Percentiles rank a stretch among this genome's conserved stretches.
These are phyloP conservation scores for Drosophila miranda DNA, from an alignment of 1,140 invertebrate genomes.

Conservation along the genomic window DNA sequence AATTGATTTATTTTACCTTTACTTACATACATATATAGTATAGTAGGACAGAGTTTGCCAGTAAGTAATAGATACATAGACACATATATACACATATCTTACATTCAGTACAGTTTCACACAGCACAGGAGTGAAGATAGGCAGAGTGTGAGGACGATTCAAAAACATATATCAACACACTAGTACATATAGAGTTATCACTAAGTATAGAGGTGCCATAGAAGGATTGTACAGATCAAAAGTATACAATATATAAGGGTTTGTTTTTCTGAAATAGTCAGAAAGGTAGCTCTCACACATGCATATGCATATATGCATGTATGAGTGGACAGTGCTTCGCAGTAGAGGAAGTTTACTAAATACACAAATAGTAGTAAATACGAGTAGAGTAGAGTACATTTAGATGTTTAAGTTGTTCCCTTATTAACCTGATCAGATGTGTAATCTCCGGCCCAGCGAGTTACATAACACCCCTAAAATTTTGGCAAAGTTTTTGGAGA, in stretches of 20 bases:
- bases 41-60: conserved; percentile 27
- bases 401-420: conserved; percentile 61
- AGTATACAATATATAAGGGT: conserved; percentile 26
- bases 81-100: conserved; percentile 13
- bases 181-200: conserved; percentile 3
- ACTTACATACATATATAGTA: conserved; percentile 42
- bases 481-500: conserved; percentile 79
- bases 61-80: conserved; percentile 33
- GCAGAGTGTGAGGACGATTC: conserved; percentile 8
- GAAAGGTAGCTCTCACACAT: conserved; percentile 22
- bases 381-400: conserved; percentile 31
- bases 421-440: conserved; percentile 29
- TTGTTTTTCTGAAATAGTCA: conserved; percentile 42
- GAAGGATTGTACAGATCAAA: conserved; percentile 27
- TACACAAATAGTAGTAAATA: conserved; percentile 27
- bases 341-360: conserved; percentile 28
- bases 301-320: conserved; percentile 13
- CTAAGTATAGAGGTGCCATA: conserved; percentile 30
- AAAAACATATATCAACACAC: conserved; percentile 15
- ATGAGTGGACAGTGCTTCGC: conserved; percentile 44
- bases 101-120: conserved; percentile 57
- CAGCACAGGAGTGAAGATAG: conserved; percentile 28
- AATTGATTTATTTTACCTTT: conserved; percentile 66
- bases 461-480: conserved; percentile 46
- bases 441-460: conserved; percentile 33